Conservation (phyloP, 2,113 vertebrate species). For the Muscicapa adusta region DNA sequence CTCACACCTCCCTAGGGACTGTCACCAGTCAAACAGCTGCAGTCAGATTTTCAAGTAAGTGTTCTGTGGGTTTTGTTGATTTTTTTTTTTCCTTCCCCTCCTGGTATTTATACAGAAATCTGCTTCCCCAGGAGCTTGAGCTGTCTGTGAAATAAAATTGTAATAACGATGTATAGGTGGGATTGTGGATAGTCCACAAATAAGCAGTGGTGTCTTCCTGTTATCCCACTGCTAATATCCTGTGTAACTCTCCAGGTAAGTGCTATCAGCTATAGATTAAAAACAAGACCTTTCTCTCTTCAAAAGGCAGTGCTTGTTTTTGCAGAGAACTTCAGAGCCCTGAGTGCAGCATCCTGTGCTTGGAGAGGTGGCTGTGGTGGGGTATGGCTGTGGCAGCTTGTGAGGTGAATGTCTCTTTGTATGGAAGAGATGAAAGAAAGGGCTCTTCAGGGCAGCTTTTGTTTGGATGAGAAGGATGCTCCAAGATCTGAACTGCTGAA, state of each 20-base stretch:
- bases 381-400: background rate
- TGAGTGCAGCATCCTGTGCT: background rate
- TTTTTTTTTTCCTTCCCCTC: background rate
- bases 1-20: conserved; percentile 78
- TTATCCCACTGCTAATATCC: background rate
- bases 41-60: conserved; percentile 88
- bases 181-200: background rate
- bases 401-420: background rate
- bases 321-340: background rate
- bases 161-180: background rate
- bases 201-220: background rate
- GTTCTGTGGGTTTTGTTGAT: background rate
- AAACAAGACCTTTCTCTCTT: background rate
- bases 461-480: background rate
- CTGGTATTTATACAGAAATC: background rate
- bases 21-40: conserved; percentile 85
- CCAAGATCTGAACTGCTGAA: background rate
- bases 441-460: background rate
- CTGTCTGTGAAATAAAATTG: background rate
- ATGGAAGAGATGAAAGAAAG: background rate
- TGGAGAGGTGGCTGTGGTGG: background rate
- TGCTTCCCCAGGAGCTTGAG: background rate
- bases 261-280: background rate
- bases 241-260: background rate
- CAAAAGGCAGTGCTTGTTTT: background rate